Conservation (phyloP, 1,140 invertebrate genomes). For the Apis dorsata region DNA sequence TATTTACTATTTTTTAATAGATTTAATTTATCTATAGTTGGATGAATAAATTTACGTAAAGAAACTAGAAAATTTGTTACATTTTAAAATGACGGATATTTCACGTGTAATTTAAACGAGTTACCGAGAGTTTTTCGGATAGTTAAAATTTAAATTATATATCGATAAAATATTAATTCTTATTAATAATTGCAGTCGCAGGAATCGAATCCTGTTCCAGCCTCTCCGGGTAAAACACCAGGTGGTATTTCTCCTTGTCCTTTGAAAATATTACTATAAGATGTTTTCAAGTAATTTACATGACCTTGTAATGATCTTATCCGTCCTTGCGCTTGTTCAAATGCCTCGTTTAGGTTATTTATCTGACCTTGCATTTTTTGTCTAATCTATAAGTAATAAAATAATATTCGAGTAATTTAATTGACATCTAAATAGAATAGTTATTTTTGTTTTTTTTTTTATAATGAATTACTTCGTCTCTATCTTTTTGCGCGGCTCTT, state of each 20-base stretch:
- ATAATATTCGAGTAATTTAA: neutral
- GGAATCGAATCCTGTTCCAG: slow-evolving; percentile 68
- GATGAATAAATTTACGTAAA: neutral
- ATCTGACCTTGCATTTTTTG: slow-evolving; percentile 86
- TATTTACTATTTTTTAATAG: neutral
- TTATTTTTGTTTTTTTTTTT: no score
- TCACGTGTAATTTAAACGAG: neutral
- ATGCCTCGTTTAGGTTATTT: slow-evolving; percentile 84
- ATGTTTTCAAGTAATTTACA: slow-evolving; percentile 83
- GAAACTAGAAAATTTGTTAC: slow-evolving; percentile 14
- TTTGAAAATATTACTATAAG: slow-evolving; percentile 78
- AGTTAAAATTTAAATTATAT: slow-evolving; percentile 12
- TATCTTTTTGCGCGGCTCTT: slow-evolving; percentile 83
- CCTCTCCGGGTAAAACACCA: slow-evolving; percentile 56
- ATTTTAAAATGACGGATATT: neutral
- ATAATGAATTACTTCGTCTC: slow-evolving; percentile 81
- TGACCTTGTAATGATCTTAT: slow-evolving; percentile 84
- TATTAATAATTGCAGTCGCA: slow-evolving; percentile 73
- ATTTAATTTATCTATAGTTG: neutral
- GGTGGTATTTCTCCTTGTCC: slow-evolving; percentile 55
- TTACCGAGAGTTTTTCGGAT: neutral
- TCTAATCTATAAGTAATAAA: slow-evolving; percentile 78
- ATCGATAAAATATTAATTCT: slow-evolving; percentile 15
- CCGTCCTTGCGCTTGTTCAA: slow-evolving; percentile 84
- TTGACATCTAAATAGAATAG: neutral